A percentile compares a stretch with the other conserved stretches of the same genome.
Conservation (phyloP, 2,113 vertebrate genomes). For the Toxotes chatareus region DNA sequence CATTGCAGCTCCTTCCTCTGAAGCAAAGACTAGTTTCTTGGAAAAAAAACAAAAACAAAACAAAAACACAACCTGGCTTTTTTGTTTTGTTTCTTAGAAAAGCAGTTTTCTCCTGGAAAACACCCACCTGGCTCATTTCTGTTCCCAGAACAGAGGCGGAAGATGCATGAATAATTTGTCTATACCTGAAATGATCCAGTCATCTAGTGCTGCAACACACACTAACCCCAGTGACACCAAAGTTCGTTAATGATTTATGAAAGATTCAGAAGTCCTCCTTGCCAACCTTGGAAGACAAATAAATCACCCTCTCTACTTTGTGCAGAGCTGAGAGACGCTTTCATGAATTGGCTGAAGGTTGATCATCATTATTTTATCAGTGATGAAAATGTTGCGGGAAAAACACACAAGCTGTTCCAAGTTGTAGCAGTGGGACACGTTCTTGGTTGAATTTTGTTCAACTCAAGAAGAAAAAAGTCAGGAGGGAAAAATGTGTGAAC, state of each 20-base stretch:
- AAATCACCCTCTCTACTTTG: background rate
- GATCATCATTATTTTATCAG: too few species aligned
- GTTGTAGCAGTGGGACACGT: too few species aligned
- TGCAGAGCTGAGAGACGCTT: too few species aligned
- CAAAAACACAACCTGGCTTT: too few species aligned
- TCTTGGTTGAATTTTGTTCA: too few species aligned
- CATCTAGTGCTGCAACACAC: background rate
- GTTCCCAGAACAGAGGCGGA: background rate
- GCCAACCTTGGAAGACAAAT: background rate
- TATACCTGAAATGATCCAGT: background rate
- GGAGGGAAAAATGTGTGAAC: too few species aligned
- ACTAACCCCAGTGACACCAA: background rate
- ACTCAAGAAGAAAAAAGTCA: too few species aligned
- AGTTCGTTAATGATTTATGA: background rate
- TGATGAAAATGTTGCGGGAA: too few species aligned
- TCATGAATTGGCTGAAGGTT: background rate
- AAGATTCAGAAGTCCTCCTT: background rate
- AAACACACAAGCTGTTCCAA: too few species aligned
- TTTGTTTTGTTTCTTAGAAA: background rate
- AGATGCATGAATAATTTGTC: conserved; percentile 1
- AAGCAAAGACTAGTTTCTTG: background rate
- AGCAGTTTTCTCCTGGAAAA: background rate
- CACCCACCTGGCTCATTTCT: background rate
- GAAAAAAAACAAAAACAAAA: background rate
- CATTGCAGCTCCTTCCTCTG: background rate